A percentile compares a stretch with the other conserved stretches of the same genome.
phyloP scores from a whole-genome alignment of 2,888 invertebrate genomes.

The Ectemnius lituratus region DNA sequence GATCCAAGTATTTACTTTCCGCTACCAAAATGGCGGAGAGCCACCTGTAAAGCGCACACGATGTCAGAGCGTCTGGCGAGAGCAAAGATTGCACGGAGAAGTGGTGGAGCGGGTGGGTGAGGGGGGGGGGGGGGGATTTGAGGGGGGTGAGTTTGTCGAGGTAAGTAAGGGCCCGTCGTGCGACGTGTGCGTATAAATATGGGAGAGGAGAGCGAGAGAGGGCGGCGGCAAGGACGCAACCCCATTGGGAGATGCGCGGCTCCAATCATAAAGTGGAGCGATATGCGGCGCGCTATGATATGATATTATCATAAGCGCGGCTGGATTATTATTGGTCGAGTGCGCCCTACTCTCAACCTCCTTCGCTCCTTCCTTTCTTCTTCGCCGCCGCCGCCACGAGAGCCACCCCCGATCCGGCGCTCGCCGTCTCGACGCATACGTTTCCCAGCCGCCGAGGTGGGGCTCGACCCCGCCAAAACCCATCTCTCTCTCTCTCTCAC shows the following conservation, averaged over 20 bases:
- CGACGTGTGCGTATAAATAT: conserved; percentile 42
- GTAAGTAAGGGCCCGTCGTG: conserved; percentile 6
- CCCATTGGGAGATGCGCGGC: conserved; percentile 66
- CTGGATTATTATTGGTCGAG: conserved; percentile 76
- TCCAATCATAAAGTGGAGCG: conserved; percentile 72
- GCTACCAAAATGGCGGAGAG: too few relatives aligned
- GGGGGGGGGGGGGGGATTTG: conserved; percentile 2
- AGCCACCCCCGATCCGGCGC: conserved; percentile 62
- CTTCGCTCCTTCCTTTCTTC: conserved; percentile 69
- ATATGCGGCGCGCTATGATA: conserved; percentile 74
- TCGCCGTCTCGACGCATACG: conserved; percentile 66
- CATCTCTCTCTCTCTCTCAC: conserved; percentile 36
- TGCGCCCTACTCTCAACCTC: conserved; percentile 64
- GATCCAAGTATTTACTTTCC: too few relatives aligned
- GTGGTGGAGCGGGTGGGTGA: too few relatives aligned
- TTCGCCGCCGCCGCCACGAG: conserved; percentile 63
- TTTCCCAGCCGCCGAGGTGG: conserved; percentile 66
- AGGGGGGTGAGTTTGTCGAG: conserved; percentile 5
- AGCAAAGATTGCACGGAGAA: too few relatives aligned
- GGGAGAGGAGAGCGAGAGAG: conserved; percentile 19
- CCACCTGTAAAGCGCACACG: too few relatives aligned
- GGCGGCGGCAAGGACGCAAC: conserved; percentile 19
- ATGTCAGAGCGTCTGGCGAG: too few relatives aligned
- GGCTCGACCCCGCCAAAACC: conserved; percentile 59
- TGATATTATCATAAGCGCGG: conserved; percentile 77